phyloP scores from a whole-genome alignment of 2,888 invertebrate species.

The Conops quadrifasciatus region DNA sequence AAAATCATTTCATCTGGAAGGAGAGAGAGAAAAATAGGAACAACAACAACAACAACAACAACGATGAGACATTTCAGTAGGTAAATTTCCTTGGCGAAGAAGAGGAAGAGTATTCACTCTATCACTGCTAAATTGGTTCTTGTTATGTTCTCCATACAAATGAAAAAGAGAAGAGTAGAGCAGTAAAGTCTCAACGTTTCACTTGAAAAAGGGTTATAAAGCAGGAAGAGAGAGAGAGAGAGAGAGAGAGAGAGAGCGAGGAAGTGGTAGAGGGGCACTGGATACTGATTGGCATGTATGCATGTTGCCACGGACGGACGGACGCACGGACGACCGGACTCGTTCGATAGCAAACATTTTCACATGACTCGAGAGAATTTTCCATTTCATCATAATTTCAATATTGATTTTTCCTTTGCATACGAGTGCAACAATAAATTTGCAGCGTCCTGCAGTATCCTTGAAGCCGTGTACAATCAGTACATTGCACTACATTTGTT shows the following conservation, averaged over 20 bases:
- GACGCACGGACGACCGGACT: not conserved
- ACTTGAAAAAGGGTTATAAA: too few species aligned
- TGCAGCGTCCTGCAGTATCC: not conserved
- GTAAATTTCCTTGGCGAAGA: too few species aligned
- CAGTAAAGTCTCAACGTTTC: too few species aligned
- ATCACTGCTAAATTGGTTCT: too few species aligned
- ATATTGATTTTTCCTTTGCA: constrained; percentile 19
- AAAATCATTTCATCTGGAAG: not conserved
- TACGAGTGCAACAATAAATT: not conserved
- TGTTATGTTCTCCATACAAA: too few species aligned
- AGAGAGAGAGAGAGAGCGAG: not conserved
- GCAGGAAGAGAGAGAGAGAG: not conserved
- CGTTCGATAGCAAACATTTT: constrained; percentile 21
- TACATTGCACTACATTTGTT: constrained; percentile 4
- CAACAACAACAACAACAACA: not conserved
- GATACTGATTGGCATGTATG: not conserved
- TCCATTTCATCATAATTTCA: not conserved
- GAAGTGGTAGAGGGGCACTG: not conserved
- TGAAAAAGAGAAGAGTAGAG: too few species aligned
- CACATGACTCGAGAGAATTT: constrained; percentile 29
- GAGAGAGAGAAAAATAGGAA: not conserved
- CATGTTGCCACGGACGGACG: not conserved
- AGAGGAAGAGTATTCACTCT: too few species aligned
- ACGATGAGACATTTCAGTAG: not conserved
- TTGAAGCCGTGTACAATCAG: not conserved